Evolutionary conservation across 35 echinoderm and acorn worm species (phyloP).

Genomic region (Stichopus chloronotus): DNA sequence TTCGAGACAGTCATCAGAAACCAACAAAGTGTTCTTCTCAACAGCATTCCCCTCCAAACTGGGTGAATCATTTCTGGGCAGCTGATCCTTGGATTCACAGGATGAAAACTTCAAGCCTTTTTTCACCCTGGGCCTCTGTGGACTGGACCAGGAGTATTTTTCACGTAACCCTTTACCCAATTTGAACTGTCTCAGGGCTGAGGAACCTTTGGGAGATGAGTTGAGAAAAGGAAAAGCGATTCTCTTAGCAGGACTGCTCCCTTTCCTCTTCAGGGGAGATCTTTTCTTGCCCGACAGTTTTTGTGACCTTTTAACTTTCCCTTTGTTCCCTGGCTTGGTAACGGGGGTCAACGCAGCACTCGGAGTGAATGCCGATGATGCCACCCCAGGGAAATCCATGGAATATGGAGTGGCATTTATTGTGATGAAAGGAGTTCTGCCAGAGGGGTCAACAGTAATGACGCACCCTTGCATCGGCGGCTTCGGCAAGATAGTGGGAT

Average conservation of each 20-base stretch:
- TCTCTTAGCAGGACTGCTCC: conserved; percentile 14
- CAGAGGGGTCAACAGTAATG: conserved; percentile 37
- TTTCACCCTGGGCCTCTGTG: neutral
- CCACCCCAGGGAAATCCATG: conserved; percentile 1
- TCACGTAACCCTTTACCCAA: conserved; percentile 41
- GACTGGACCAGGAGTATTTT: conserved; percentile 19
- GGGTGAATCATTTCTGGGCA: neutral
- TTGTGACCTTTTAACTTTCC: neutral
- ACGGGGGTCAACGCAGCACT: neutral
- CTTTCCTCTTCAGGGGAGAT: conserved; percentile 17
- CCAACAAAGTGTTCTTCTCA: neutral
- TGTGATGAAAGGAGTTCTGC: conserved; percentile 6
- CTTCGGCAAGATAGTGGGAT: neutral
- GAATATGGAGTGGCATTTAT: neutral
- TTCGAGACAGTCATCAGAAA: neutral
- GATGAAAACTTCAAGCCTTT: conserved; percentile 33
- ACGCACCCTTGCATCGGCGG: conserved; percentile 26
- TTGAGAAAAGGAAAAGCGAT: conserved; percentile 13
- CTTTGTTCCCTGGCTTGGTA: neutral
- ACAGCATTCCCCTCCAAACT: neutral
- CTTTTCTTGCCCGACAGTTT: neutral
- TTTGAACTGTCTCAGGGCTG: conserved; percentile 38
- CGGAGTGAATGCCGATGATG: neutral
- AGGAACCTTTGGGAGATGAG: conserved; percentile 55
- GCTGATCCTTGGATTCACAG: neutral